phyloP scores from a whole-genome alignment of 2,888 invertebrate species.

The Eupithecia subumbrata region DNA sequence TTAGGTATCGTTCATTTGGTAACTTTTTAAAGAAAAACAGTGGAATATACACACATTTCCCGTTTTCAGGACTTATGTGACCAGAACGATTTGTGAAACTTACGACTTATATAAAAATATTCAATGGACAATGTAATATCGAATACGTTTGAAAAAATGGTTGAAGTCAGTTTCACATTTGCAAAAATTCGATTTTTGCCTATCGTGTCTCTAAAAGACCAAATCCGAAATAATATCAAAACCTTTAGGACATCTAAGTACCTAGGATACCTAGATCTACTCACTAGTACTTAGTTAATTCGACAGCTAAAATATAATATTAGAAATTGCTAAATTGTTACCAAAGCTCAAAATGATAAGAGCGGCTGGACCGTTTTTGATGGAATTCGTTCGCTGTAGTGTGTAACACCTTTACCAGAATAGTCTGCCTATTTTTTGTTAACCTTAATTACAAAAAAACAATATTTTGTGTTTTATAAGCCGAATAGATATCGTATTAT shows the following conservation, averaged over 20 bases:
- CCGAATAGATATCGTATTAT: constrained; percentile 36
- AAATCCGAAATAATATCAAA: not conserved
- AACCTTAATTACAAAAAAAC: constrained; percentile 19
- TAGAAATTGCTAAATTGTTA: constrained; percentile 31
- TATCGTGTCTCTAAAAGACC: not conserved
- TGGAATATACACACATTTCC: not conserved
- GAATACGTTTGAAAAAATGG: not conserved
- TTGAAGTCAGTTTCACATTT: not conserved
- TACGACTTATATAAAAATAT: not conserved
- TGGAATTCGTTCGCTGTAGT: constrained; percentile 54
- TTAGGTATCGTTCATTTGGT: not conserved
- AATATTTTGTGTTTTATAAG: constrained; percentile 18
- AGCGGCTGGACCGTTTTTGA: constrained; percentile 51
- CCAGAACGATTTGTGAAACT: not conserved
- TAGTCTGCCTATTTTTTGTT: constrained; percentile 33
- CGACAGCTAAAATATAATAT: not conserved
- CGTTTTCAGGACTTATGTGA: not conserved
- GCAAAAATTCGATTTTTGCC: constrained; percentile 2
- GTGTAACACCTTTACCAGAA: constrained; percentile 47
- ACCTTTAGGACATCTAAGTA: not conserved
- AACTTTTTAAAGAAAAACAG: constrained; percentile 1
- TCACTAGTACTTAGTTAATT: constrained; percentile 6
- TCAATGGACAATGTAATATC: not conserved
- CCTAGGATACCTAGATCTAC: not conserved
- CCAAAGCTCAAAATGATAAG: constrained; percentile 31